phyloP scores from a whole-genome alignment of 2,888 invertebrate species.

The Cheilosia vulpina region DNA sequence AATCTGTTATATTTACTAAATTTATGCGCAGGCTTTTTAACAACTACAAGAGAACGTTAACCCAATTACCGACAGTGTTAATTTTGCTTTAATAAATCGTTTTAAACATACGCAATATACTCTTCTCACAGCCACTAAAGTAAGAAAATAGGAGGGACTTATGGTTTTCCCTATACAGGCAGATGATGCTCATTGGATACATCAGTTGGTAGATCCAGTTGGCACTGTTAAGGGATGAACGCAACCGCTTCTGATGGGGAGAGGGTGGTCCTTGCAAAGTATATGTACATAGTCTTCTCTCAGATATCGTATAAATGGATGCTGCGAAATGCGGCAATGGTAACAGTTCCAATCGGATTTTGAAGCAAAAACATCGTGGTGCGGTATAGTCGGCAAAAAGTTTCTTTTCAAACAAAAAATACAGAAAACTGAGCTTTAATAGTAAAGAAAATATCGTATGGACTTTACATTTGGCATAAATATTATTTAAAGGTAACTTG shows the following conservation, averaged over 20 bases:
- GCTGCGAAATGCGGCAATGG: slow-evolving; percentile 26
- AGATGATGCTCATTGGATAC: slow-evolving; percentile 71
- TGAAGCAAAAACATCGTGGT: neutral
- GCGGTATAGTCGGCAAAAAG: neutral
- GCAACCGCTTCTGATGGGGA: neutral
- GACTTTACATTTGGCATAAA: neutral
- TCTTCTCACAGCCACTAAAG: neutral
- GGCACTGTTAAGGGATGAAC: slow-evolving; percentile 2
- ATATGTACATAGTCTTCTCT: neutral
- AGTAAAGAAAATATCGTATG: neutral
- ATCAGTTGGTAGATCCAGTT: slow-evolving; percentile 35
- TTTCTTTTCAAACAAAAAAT: neutral
- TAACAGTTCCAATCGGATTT: slow-evolving; percentile 24
- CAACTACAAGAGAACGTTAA: too few relatives aligned
- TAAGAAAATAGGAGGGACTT: slow-evolving; percentile 46
- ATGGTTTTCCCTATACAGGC: slow-evolving; percentile 7
- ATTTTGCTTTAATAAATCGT: too few relatives aligned
- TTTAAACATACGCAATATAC: too few relatives aligned
- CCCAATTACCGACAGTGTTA: too few relatives aligned
- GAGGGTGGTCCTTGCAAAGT: slow-evolving; percentile 1
- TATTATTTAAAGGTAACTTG: slow-evolving; percentile 1
- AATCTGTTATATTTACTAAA: too few relatives aligned
- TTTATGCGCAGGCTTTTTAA: too few relatives aligned
- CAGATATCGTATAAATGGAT: slow-evolving; percentile 50
- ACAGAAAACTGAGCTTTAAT: neutral